phyloP scores from a whole-genome alignment of 2,797 vertebrate genomes.

The Dicrostonyx torquatus region DNA sequence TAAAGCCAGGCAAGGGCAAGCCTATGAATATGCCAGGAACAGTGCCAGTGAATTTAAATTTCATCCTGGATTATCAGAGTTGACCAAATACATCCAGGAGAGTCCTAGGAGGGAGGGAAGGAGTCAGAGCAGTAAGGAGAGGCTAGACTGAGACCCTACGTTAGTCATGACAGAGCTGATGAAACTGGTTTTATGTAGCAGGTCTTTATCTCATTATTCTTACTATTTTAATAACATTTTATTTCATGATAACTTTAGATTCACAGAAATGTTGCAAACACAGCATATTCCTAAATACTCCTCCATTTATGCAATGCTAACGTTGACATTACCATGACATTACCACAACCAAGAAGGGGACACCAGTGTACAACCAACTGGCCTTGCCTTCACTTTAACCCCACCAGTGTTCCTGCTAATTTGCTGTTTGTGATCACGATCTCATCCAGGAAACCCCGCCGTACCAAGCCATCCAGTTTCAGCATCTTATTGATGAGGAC shows the following conservation, averaged over 20 bases:
- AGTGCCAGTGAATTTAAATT: not conserved
- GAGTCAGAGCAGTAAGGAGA: not conserved
- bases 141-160: rapidly evolving
- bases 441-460: not conserved
- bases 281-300: not conserved
- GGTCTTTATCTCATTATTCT: not conserved
- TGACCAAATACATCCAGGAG: not conserved
- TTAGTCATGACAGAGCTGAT: not conserved
- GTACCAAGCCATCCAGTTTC: not conserved
- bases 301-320: not conserved
- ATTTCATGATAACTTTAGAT: not conserved
- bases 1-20: not conserved
- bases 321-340: not conserved
- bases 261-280: not conserved
- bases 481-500: not conserved
- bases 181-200: not conserved
- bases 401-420: not conserved
- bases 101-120: not conserved
- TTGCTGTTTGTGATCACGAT: not conserved
- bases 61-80: not conserved
- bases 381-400: not conserved
- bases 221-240: not conserved
- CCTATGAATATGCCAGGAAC: not conserved
- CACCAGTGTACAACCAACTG: not conserved
- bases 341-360: not conserved